Percentiles rank a stretch among this genome's conserved stretches.
phyloP scores from a whole-genome alignment of 2,888 invertebrate genomes.

The Busseola fusca region DNA sequence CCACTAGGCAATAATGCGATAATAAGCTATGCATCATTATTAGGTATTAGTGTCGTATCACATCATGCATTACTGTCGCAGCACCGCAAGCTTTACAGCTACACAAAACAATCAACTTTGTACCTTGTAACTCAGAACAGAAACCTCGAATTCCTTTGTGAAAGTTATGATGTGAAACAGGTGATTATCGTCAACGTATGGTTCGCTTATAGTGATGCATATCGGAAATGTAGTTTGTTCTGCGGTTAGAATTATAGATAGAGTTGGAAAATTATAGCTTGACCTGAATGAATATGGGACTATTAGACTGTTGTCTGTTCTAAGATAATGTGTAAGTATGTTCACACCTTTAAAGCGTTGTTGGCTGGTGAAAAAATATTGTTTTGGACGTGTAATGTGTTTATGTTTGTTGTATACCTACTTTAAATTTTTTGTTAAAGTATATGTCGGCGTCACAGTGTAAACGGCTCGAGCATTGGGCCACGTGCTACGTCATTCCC shows the following conservation, averaged over 20 bases:
- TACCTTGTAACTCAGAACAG: neutral
- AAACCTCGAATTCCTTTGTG: constrained; percentile 3
- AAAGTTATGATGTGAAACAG: neutral
- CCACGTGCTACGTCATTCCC: no score
- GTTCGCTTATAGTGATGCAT: constrained; percentile 10
- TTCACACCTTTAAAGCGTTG: neutral
- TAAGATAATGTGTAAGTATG: no score
- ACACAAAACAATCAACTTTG: neutral
- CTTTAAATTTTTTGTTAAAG: neutral
- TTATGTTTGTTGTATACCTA: neutral
- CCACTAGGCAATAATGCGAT: neutral
- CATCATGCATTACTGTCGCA: constrained; percentile 5
- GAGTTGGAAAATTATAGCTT: neutral
- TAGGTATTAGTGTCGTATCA: constrained; percentile 2
- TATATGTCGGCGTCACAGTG: no score
- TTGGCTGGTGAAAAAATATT: no score
- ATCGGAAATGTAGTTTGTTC: constrained; percentile 10
- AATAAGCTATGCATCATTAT: neutral
- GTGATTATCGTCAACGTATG: neutral
- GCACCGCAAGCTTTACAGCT: constrained; percentile 7
- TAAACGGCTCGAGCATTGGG: no score
- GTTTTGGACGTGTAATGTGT: neutral
- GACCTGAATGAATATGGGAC: neutral
- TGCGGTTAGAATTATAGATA: constrained; percentile 1
- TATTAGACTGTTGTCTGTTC: neutral